phyloP scores from a whole-genome alignment of 2,888 invertebrate species.

The Baccha elongata region DNA sequence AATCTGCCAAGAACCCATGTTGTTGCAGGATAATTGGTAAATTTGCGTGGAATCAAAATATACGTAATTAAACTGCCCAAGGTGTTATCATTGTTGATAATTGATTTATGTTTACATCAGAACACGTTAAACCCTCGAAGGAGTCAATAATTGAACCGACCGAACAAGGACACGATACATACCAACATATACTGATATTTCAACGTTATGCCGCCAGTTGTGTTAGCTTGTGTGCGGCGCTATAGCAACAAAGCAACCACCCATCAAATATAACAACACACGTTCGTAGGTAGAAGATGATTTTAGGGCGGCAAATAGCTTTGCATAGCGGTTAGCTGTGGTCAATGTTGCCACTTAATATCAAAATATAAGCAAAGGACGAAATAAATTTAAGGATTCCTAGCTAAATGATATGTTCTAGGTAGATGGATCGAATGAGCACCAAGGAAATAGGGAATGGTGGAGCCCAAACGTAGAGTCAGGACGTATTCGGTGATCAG shows the following conservation, averaged over 20 bases:
- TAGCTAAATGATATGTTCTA: too few relatives aligned
- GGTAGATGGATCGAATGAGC: too few relatives aligned
- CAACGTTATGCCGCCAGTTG: background rate
- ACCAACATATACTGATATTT: too few relatives aligned
- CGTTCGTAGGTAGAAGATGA: constrained; percentile 5
- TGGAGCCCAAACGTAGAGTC: too few relatives aligned
- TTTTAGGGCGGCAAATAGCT: constrained; percentile 14
- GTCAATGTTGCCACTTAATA: too few relatives aligned
- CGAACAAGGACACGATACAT: constrained; percentile 55
- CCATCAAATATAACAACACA: constrained; percentile 56
- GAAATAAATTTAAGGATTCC: too few relatives aligned
- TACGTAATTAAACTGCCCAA: constrained; percentile 76
- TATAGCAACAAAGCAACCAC: constrained; percentile 62
- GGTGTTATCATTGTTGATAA: constrained; percentile 76
- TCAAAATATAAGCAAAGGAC: too few relatives aligned
- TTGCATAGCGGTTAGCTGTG: background rate
- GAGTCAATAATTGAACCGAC: constrained; percentile 73
- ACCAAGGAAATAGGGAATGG: too few relatives aligned
- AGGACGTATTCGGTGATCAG: too few relatives aligned
- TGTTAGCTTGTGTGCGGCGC: constrained; percentile 27
- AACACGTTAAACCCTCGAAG: constrained; percentile 66
- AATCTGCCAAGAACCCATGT: constrained; percentile 46
- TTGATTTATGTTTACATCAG: constrained; percentile 76
- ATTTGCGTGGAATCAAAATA: constrained; percentile 71
- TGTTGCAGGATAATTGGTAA: constrained; percentile 65